Percentiles rank a stretch among this genome's conserved stretches.
Conservation (phyloP, 1,140 invertebrate species). For the Orchesella cincta region DNA sequence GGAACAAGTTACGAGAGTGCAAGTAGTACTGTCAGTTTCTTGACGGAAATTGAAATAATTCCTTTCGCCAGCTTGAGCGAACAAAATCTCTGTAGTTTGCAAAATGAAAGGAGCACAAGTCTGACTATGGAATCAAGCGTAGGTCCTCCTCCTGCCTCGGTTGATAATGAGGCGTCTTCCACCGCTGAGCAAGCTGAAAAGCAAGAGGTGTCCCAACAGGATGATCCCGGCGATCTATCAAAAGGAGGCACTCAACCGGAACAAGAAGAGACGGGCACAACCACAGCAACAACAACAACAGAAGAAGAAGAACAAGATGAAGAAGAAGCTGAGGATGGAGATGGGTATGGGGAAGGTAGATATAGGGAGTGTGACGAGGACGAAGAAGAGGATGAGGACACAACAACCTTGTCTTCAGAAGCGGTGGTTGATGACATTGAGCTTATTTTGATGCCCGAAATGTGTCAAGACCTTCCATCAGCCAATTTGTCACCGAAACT, state of each 20-base stretch:
- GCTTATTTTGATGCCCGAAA: slow-evolving; percentile 50
- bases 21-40: slow-evolving; percentile 1
- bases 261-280: background rate
- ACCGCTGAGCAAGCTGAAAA: background rate
- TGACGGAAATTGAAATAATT: slow-evolving; percentile 14
- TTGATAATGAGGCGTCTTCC: background rate
- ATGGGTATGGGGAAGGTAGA: background rate
- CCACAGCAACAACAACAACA: background rate
- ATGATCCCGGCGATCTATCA: background rate
- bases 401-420: slow-evolving; percentile 44
- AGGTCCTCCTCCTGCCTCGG: background rate
- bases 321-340: background rate
- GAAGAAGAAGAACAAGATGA: background rate
- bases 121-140: slow-evolving; percentile 6
- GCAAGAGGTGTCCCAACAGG: background rate
- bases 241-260: background rate
- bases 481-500: slow-evolving; percentile 44
- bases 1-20: background rate
- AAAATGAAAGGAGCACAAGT: background rate
- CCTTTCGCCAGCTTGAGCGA: background rate
- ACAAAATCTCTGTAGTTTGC: background rate
- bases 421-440: slow-evolving; percentile 50
- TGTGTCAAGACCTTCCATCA: slow-evolving; percentile 38
- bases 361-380: slow-evolving; percentile 21
- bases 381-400: slow-evolving; percentile 46